Evolutionary conservation across 2,113 vertebrate species (phyloP).

Genomic region (Sardina pilchardus): DNA sequence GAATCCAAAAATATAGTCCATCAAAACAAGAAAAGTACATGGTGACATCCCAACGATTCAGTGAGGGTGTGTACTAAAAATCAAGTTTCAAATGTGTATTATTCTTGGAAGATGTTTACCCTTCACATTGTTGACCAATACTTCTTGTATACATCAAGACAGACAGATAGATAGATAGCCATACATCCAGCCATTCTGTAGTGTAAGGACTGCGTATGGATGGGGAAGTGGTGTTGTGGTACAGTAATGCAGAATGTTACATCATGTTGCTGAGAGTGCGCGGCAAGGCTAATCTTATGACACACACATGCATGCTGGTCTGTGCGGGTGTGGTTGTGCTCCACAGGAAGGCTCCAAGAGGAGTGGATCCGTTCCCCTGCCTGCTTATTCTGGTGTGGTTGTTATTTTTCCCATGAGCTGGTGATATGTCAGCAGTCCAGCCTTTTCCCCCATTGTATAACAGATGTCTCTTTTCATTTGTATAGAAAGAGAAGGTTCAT

Average conservation of each 20-base stretch:
- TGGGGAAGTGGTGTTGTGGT: not conserved
- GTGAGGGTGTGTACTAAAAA: not conserved
- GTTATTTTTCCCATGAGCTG: conserved; percentile 46
- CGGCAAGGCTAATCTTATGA: not conserved
- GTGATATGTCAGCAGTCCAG: conserved; percentile 8
- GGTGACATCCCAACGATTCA: not conserved
- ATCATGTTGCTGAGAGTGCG: not conserved
- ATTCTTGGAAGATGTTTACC: no score
- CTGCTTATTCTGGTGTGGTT: conserved; percentile 30
- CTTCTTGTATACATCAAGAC: no score
- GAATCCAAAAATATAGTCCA: no score
- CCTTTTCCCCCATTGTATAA: conserved; percentile 5
- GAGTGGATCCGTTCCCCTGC: conserved; percentile 26
- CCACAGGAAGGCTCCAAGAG: conserved; percentile 44
- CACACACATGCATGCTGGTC: not conserved
- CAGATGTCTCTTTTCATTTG: not conserved
- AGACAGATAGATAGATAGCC: not conserved
- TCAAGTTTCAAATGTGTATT: no score
- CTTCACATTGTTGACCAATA: no score
- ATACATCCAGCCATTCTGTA: not conserved
- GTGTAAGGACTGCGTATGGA: not conserved
- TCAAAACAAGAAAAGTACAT: not conserved
- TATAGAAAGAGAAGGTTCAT: not conserved
- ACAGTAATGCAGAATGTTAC: not conserved
- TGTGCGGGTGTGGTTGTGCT: conserved; percentile 37